Evolutionary conservation across 2,113 vertebrate genomes (phyloP), one percentile per base, ranked within the genome.

Genomic region (Hippopotamus amphibius): DNA sequence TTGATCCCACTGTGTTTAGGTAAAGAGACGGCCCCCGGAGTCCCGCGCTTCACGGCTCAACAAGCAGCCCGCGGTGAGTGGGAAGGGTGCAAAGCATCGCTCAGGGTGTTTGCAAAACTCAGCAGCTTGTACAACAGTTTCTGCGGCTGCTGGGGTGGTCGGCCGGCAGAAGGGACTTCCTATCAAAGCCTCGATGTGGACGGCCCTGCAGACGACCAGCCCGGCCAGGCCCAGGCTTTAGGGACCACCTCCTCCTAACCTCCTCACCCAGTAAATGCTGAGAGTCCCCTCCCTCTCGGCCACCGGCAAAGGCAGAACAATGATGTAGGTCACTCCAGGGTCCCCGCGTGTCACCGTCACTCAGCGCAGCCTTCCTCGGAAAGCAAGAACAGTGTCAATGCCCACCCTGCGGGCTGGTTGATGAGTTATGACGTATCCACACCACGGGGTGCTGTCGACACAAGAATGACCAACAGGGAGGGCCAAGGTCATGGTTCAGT

Each of bases 381-480:
- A 43, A 63, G 57, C 65, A 68, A 11, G 7, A 50, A 46, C 4
- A 19, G 26, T 13, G 6, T 6, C 12, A 13, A 15, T 0, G 17
- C 24, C 48, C 55, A 3, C 61, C 6, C 8, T 16, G 0, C 7
- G 15, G 28, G 16, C 21, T 9, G 13, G 6, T 15, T 6, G 26
- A 4, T 12, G 33, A 33, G 92, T 24, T 22, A 26, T 0, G 19
- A 28, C 0, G 1, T 9, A 14, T 14, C 17, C 3, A 0, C 26
- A 16, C 21, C 7, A 14, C 0, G 3, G 33, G 17, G 26, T 1
- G 0, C 57, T 2, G 90, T 48, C 7, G 19, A n/a, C 1, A 7
- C 14, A 37, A n/a, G 66, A 41, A 22, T 19, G 65, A n/a, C 55
- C 0, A 0, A 33, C 41, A 0, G 28, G 63, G 26, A 14, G 0